A percentile compares a stretch with the other conserved stretches of the same genome.
These are phyloP conservation scores for Heliconius nattereri DNA, from an alignment of 1,140 invertebrate species.

Conservation along the genomic window DNA sequence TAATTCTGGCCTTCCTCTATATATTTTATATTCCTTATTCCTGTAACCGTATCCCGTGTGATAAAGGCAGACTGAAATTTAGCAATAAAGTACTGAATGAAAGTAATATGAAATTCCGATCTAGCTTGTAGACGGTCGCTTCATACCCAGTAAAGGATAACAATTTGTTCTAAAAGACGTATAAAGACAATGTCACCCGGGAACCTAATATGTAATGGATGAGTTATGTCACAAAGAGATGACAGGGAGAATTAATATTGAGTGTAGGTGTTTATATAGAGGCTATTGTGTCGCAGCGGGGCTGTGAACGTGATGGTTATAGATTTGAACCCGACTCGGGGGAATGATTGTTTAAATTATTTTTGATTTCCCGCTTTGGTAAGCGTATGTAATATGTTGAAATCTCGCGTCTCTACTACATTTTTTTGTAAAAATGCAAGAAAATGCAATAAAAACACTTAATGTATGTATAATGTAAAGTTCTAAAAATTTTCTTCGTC, in stretches of 20 bases:
- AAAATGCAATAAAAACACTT: no score
- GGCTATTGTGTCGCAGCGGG: neutral
- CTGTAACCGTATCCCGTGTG: neutral
- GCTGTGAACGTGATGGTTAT: neutral
- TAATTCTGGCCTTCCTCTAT: neutral
- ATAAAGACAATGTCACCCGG: constrained; percentile 12
- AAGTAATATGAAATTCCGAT: constrained; percentile 32
- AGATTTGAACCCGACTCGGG: neutral
- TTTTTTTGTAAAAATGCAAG: no score
- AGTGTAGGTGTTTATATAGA: neutral
- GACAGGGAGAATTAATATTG: neutral
- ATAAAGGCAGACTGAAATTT: constrained; percentile 1
- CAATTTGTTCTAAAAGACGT: constrained; percentile 12
- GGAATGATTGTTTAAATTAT: neutral
- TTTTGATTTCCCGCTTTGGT: neutral
- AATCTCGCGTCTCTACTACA: no score
- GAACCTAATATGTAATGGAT: neutral
- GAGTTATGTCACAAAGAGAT: neutral
- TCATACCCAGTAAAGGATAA: constrained; percentile 19
- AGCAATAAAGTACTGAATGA: constrained; percentile 16
- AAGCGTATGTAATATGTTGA: no score
- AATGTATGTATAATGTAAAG: no score
- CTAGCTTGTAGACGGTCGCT: neutral
- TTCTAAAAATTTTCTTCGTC: neutral
- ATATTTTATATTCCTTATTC: neutral